Percentiles rank a stretch among this genome's conserved stretches.
phyloP scores from a whole-genome alignment of 2,113 vertebrate species.

The Megalops atlanticus region DNA sequence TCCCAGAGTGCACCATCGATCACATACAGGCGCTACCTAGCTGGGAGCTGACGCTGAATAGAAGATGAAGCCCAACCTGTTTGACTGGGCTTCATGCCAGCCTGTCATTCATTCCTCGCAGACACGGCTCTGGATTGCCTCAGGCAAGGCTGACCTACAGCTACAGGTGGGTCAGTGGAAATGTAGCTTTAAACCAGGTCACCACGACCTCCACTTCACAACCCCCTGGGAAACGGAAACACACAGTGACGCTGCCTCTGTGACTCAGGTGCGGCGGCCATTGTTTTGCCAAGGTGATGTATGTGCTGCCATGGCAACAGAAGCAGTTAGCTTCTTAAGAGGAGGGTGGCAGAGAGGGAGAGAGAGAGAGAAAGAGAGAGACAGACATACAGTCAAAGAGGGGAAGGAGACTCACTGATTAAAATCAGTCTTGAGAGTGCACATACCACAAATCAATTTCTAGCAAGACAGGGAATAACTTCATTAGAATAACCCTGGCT shows the following conservation, averaged over 20 bases:
- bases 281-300: background rate
- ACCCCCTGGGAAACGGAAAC: background rate
- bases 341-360: background rate
- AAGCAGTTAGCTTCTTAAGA: background rate
- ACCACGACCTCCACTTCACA: background rate
- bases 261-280: background rate
- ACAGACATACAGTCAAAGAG: background rate
- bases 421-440: background rate
- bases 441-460: background rate
- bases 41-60: background rate
- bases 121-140: too few relatives aligned
- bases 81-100: background rate
- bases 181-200: too few relatives aligned
- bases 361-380: background rate
- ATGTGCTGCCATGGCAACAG: conserved; percentile 13
- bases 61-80: too few relatives aligned
- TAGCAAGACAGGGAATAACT: background rate
- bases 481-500: background rate
- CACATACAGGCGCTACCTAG: too few relatives aligned
- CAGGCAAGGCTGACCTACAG: too few relatives aligned
- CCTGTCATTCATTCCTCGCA: too few relatives aligned
- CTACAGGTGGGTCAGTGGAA: too few relatives aligned
- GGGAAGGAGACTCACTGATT: background rate
- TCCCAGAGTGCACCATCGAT: too few relatives aligned
- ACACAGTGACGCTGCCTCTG: background rate